phyloP scores from a whole-genome alignment of 2,888 invertebrate genomes.

The Drosophila falleni region DNA sequence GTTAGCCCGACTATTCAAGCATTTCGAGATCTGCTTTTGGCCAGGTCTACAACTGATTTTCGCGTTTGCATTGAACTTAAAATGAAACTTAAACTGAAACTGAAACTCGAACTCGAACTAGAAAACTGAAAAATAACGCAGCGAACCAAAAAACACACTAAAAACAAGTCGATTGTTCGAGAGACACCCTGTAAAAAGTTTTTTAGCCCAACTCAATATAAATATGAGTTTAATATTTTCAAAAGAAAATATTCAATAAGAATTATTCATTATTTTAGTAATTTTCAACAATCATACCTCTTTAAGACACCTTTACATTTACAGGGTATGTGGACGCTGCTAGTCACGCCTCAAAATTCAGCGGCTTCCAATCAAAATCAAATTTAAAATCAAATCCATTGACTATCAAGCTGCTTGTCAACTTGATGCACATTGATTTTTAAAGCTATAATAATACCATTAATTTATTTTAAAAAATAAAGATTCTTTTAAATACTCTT shows the following conservation, averaged over 20 bases:
- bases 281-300: background rate
- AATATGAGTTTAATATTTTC: background rate
- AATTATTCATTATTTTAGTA: background rate
- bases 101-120: slow-evolving; percentile 26
- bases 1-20: slow-evolving; percentile 25
- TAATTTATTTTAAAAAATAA: slow-evolving; percentile 4
- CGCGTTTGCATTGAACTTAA: slow-evolving; percentile 68
- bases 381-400: slow-evolving; percentile 26
- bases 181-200: no score
- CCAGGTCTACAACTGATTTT: slow-evolving; percentile 28
- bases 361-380: slow-evolving; percentile 13
- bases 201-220: no score
- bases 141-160: background rate
- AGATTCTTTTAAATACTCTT: slow-evolving; percentile 16
- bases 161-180: background rate
- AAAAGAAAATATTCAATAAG: background rate
- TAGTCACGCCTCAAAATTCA: slow-evolving; percentile 25
- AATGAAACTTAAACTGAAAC: slow-evolving; percentile 43
- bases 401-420: slow-evolving; percentile 39
- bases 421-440: slow-evolving; percentile 30
- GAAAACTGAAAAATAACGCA: slow-evolving; percentile 13
- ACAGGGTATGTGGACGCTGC: slow-evolving; percentile 14
- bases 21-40: slow-evolving; percentile 27
- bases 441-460: slow-evolving; percentile 10
- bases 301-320: background rate